Evolutionary conservation across 1,140 invertebrate species (phyloP).

Genomic region (Ruditapes philippinarum): DNA sequence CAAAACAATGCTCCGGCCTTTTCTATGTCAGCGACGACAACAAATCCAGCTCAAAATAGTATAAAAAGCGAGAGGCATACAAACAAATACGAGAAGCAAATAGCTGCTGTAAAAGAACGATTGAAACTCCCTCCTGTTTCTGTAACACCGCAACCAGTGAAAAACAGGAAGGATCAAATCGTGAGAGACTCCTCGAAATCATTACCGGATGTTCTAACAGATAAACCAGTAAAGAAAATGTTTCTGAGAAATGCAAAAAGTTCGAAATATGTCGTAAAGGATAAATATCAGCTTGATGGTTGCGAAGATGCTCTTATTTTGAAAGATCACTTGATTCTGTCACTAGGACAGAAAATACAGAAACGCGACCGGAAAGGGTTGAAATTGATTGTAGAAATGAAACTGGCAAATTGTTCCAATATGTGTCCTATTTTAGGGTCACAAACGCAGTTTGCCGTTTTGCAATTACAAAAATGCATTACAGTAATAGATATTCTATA

Average conservation of each 20-base stretch:
- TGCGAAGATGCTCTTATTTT: constrained; percentile 57
- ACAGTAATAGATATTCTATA: constrained; percentile 9
- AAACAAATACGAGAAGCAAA: constrained; percentile 59
- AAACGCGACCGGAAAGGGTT: constrained; percentile 53
- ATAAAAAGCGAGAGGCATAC: background rate
- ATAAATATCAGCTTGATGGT: constrained; percentile 48
- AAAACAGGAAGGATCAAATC: constrained; percentile 1
- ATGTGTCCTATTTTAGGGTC: constrained; percentile 41
- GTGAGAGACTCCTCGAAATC: background rate
- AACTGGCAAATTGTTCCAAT: constrained; percentile 24
- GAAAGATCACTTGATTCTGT: constrained; percentile 40
- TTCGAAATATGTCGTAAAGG: constrained; percentile 18
- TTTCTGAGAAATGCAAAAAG: constrained; percentile 47
- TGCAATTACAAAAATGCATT: constrained; percentile 44
- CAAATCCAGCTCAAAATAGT: background rate
- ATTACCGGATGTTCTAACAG: constrained; percentile 27
- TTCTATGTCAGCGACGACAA: constrained; percentile 24
- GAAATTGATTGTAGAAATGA: constrained; percentile 47
- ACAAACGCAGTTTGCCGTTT: constrained; percentile 24
- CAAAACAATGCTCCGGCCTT: constrained; percentile 54
- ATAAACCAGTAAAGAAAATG: constrained; percentile 46
- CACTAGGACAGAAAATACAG: constrained; percentile 50
- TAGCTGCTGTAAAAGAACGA: constrained; percentile 48
- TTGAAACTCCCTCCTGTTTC: constrained; percentile 44
- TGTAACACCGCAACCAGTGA: constrained; percentile 46